Percentiles rank a stretch among this genome's conserved stretches.
These are phyloP conservation scores for Hystrix brachyura DNA, from an alignment of 2,113 vertebrate species.

Conservation along the genomic window DNA sequence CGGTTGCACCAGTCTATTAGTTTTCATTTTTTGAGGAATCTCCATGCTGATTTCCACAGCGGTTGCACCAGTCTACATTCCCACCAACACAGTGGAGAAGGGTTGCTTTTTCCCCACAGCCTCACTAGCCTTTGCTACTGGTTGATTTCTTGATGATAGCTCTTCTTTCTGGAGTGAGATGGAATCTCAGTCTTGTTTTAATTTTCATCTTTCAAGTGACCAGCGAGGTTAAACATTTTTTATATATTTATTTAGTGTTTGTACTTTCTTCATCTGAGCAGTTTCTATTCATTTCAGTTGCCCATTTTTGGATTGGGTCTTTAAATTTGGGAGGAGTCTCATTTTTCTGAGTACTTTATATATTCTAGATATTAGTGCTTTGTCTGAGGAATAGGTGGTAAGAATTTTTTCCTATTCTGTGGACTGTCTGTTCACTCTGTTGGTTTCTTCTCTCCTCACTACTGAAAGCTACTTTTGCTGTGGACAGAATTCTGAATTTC, in stretches of 20 bases:
- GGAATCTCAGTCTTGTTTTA: not conserved
- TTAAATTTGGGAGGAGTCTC: not conserved
- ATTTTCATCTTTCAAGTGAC: not conserved
- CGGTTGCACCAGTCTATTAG: too few relatives aligned
- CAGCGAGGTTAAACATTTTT: not conserved
- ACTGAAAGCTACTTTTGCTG: conserved; percentile 1
- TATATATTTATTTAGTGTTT: not conserved
- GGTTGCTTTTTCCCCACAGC: not conserved
- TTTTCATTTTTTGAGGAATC: not conserved
- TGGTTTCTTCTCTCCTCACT: not conserved
- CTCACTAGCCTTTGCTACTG: not conserved
- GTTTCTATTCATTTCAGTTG: not conserved
- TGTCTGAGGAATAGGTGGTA: not conserved
- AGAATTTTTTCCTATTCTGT: not conserved
- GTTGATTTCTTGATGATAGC: not conserved
- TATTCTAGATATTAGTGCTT: not conserved
- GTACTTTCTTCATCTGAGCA: not conserved
- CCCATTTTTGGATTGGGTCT: not conserved
- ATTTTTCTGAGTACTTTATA: not conserved
- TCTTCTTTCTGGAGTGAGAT: not conserved
- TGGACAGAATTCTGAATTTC: not conserved
- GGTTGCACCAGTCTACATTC: not conserved
- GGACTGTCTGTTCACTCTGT: not conserved
- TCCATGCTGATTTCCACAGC: not conserved
- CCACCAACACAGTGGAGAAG: not conserved